Percentiles rank a stretch among this genome's conserved stretches.
phyloP scores from a whole-genome alignment of 2,113 vertebrate species.

The Limanda limanda region DNA sequence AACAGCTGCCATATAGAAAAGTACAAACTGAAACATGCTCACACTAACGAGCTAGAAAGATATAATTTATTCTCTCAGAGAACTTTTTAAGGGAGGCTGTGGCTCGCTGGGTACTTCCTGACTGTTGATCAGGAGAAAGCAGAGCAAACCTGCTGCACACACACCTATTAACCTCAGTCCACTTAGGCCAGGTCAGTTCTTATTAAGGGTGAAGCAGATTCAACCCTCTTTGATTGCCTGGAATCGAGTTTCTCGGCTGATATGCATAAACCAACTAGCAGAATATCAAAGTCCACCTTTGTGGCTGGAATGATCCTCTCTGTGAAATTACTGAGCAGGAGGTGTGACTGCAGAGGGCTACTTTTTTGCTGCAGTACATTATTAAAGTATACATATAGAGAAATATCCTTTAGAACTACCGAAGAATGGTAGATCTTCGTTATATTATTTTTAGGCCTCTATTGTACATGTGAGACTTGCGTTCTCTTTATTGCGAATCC shows the following conservation, averaged over 20 bases:
- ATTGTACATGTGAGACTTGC: neutral
- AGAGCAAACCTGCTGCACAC: no score
- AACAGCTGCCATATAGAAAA: neutral
- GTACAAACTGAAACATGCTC: conserved; percentile 11
- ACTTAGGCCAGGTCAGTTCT: conserved; percentile 7
- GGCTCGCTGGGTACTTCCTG: no score
- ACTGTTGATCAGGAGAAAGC: no score
- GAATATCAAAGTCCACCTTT: conserved; percentile 25
- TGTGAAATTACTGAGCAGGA: neutral
- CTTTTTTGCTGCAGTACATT: no score
- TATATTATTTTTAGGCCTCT: neutral
- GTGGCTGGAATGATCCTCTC: conserved; percentile 1
- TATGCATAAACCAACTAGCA: conserved; percentile 51
- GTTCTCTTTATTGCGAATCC: conserved; percentile 11
- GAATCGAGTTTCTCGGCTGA: conserved; percentile 25
- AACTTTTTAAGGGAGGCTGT: neutral
- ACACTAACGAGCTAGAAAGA: conserved; percentile 4
- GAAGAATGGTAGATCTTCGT: neutral
- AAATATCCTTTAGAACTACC: no score
- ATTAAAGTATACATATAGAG: no score
- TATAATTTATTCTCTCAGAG: conserved; percentile 19
- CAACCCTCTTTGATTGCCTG: conserved; percentile 35
- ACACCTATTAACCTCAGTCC: conserved; percentile 31
- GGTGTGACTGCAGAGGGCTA: neutral
- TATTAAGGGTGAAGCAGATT: conserved; percentile 39